These are phyloP conservation scores for Lottia scabra DNA, from an alignment of 2,888 invertebrate species.

Conservation along the genomic window DNA sequence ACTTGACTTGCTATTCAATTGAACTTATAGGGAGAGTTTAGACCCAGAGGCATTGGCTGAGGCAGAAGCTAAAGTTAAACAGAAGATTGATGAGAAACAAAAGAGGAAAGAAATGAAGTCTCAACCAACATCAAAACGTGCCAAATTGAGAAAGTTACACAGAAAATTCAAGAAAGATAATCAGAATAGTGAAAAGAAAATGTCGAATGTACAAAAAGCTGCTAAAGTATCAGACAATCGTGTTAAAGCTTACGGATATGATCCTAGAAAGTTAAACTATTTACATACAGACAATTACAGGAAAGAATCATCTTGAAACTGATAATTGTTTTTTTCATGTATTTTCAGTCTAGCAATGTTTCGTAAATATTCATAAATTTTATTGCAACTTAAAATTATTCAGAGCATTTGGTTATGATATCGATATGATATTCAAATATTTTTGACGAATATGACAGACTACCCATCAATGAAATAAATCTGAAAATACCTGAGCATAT, in stretches of 20 bases:
- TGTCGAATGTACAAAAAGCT: background rate
- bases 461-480: no score
- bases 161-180: background rate
- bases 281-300: constrained; percentile 38
- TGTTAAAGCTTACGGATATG: constrained; percentile 85
- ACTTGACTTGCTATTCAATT: no score
- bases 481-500: no score
- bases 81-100: constrained; percentile 23
- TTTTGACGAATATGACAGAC: no score
- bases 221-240: constrained; percentile 77
- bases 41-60: constrained; percentile 6
- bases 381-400: no score
- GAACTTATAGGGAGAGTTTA: background rate
- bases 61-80: constrained; percentile 38
- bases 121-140: background rate
- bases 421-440: no score
- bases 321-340: no score
- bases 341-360: no score
- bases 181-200: background rate
- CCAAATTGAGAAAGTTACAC: background rate
- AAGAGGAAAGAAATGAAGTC: background rate
- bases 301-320: background rate
- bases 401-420: no score
- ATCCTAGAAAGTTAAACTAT: constrained; percentile 64
- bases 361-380: no score